Conservation (phyloP, 2,888 invertebrate genomes). For the Agelastica alni region DNA sequence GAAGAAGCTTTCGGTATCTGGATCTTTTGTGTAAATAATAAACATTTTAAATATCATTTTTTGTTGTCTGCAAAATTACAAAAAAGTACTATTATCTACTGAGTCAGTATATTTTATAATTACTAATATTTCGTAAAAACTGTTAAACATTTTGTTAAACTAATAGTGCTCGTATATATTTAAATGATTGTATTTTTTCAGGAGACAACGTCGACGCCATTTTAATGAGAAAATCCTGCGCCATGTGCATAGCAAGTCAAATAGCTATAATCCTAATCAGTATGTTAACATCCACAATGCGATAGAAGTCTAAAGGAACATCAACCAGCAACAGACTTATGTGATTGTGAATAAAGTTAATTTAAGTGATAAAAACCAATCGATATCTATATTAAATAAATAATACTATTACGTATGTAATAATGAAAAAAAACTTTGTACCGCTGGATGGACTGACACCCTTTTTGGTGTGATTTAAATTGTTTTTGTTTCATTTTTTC, state of each 20-base stretch:
- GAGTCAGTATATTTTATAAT: no score
- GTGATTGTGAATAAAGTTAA: conserved; percentile 27
- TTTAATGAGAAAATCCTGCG: conserved; percentile 70
- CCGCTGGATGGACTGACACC: no score
- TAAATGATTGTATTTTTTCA: conserved; percentile 59
- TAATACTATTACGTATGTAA: conserved; percentile 7
- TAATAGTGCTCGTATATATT: no score
- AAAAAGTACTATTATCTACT: no score
- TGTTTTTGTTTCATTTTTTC: no score
- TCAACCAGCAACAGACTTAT: conserved; percentile 5
- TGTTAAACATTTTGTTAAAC: no score
- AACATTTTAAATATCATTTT: no score
- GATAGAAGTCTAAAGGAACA: conserved; percentile 46
- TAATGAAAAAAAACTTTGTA: conserved; percentile 10
- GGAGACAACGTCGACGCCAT: conserved; percentile 93
- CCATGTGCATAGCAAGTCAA: conserved; percentile 54
- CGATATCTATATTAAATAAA: conserved; percentile 16
- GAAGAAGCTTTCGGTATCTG: no score
- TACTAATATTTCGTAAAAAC: no score
- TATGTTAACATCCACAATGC: conserved; percentile 50
- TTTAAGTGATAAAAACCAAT: conserved; percentile 28
- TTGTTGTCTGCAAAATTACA: no score
- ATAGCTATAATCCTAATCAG: conserved; percentile 50
- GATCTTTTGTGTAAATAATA: no score
- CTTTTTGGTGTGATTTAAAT: no score